Evolutionary conservation across 2,888 invertebrate species (phyloP), one percentile per base, ranked within the genome.

Genomic region (Mythimna impura): DNA sequence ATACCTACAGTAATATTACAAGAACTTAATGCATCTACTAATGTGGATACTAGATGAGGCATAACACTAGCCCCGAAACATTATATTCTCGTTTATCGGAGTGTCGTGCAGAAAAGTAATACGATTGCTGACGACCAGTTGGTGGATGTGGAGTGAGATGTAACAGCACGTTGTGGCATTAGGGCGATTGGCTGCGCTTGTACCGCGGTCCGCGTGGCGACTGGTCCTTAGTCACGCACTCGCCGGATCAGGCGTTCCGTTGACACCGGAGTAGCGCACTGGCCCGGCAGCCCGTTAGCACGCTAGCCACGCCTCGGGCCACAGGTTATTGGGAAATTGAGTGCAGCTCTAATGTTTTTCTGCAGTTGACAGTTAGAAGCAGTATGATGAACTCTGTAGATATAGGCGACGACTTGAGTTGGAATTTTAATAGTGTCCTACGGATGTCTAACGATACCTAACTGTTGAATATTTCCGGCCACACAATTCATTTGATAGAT

Each of bases 171-270:
- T 84, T 60, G 80, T 34, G 76, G 76, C 78, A 86, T 85, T 83
- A 86, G 80, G 68, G 69, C 80, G 86, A 91, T 91, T 91, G 80
- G 88, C 74, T 61, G 81, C 84, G 75, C 57, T 54, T 61, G 84
- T 67, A 61, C 69, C 72, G 54, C 52, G 60, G 66, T 25, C 47
- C 17, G 47, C 47, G 47, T 47, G 47, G 40, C 62, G 40, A 86
- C 79, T 73, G 82, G 74, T 73, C 78, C 81, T 84, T 81, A 74
- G 87, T 87, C 87, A 88, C 86, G 85, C 79, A 71, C 58, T 25
- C 64, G 66, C 58, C 66, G 70, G 80, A 65, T 83, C 69, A 74
- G 69, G 62, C 75, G 69, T 67, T 66, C 71, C 84, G 77, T 62
- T 73, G 81, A 78, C 80, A 71, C 78, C 69, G 74, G 47, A 55